phyloP scores from a whole-genome alignment of 2,797 vertebrate genomes.

The Chelmon rostratus region DNA sequence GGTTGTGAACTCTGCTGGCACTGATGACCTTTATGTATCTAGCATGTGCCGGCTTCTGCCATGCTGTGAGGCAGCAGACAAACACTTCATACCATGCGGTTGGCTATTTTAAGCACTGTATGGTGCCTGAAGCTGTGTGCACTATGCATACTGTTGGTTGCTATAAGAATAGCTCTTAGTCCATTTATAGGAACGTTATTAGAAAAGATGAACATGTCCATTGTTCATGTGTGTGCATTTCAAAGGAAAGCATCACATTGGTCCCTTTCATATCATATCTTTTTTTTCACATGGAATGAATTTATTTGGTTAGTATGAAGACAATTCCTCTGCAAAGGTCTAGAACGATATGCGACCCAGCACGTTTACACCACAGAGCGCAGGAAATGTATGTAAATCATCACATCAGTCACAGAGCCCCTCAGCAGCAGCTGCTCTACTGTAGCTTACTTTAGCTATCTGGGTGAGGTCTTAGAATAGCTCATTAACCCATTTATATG shows the following conservation, averaged over 20 bases:
- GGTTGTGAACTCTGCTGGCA: constrained; percentile 50
- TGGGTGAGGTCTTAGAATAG: constrained; percentile 82
- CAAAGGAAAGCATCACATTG: background rate
- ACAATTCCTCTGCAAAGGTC: constrained; percentile 10
- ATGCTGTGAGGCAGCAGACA: constrained; percentile 76
- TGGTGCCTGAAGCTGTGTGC: constrained; percentile 61
- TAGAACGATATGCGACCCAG: background rate
- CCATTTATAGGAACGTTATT: constrained; percentile 1
- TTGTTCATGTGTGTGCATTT: background rate
- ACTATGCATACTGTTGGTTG: constrained; percentile 25
- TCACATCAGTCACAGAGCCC: constrained; percentile 45
- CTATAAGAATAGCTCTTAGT: constrained; percentile 16
- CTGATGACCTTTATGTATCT: constrained; percentile 74
- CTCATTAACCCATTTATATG: constrained; percentile 82
- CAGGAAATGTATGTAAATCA: constrained; percentile 69
- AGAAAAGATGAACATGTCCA: background rate
- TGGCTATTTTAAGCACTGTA: constrained; percentile 81
- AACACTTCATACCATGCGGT: constrained; percentile 75
- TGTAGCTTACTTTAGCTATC: constrained; percentile 78
- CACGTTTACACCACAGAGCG: constrained; percentile 20
- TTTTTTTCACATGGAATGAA: background rate
- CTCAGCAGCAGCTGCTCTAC: constrained; percentile 78
- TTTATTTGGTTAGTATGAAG: background rate
- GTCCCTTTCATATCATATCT: background rate
- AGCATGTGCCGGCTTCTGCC: constrained; percentile 59